Conservation (phyloP, 2,797 vertebrate species). For the Sebastes goodei region DNA sequence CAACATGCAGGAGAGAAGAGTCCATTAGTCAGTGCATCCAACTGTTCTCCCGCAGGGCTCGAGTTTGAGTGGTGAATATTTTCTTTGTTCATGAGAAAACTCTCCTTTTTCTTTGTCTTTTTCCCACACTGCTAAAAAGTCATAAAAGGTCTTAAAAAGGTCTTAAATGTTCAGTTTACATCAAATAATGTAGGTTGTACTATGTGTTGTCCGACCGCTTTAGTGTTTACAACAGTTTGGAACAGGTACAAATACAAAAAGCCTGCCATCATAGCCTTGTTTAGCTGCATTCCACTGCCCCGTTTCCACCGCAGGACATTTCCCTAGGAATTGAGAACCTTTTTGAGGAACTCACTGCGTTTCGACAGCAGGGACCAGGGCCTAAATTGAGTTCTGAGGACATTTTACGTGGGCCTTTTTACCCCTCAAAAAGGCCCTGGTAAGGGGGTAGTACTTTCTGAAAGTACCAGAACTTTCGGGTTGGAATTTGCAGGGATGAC, state of each 20-base stretch:
- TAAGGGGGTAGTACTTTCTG: too few species aligned
- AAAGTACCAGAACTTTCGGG: too few species aligned
- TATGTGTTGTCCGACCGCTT: neutral
- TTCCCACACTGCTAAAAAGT: neutral
- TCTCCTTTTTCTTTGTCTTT: neutral
- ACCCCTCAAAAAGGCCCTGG: too few species aligned
- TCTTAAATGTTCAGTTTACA: neutral
- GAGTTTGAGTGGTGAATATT: neutral
- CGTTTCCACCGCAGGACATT: too few species aligned
- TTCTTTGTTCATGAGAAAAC: neutral
- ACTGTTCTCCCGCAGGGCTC: constrained; percentile 1
- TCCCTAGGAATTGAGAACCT: too few species aligned
- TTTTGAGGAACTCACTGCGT: too few species aligned
- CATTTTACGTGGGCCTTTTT: too few species aligned
- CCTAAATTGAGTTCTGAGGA: too few species aligned
- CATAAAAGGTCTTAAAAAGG: neutral
- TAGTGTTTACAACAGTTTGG: neutral
- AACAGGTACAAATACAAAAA: neutral
- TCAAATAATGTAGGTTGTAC: neutral
- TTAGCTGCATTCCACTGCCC: neutral
- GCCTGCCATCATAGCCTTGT: neutral
- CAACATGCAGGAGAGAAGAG: constrained; percentile 19
- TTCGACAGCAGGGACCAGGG: too few species aligned
- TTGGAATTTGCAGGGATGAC: too few species aligned
- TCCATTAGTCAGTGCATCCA: constrained; percentile 17